A percentile compares a stretch with the other conserved stretches of the same genome.
phyloP scores from a whole-genome alignment of 2,113 vertebrate species.

The Telmatochromis sp. region DNA sequence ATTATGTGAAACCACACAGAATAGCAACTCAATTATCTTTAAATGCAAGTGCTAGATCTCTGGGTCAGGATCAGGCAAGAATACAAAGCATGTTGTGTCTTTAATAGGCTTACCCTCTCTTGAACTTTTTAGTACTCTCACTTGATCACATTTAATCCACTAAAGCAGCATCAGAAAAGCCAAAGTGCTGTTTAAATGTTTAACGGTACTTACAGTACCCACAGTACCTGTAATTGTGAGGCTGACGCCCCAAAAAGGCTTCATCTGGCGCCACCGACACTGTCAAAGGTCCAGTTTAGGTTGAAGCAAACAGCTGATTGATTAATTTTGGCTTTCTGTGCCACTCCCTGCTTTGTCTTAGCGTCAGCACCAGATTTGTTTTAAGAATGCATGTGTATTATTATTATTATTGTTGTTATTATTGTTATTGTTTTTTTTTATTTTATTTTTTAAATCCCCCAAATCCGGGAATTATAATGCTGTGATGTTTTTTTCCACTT shows the following conservation, averaged over 20 bases:
- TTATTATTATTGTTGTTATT: not conserved
- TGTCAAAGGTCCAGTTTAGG: not conserved
- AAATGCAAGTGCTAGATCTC: not conserved
- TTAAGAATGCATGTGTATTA: not conserved
- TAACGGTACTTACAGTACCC: not conserved
- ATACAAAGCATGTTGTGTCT: slow-evolving; percentile 2
- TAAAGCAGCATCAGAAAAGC: not conserved
- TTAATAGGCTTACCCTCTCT: not conserved
- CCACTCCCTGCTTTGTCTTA: not conserved
- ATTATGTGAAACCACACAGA: not conserved
- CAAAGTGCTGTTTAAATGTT: not conserved
- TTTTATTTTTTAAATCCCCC: not conserved
- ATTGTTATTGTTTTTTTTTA: accelerated
- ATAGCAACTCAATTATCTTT: not conserved
- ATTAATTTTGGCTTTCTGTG: not conserved
- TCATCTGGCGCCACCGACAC: not conserved
- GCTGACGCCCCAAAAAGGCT: not conserved
- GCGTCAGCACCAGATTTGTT: not conserved
- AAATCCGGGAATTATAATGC: not conserved
- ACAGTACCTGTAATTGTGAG: not conserved
- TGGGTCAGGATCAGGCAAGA: not conserved
- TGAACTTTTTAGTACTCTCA: not conserved
- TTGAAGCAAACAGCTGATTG: not conserved
- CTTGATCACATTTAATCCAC: not conserved
- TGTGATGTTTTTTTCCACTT: not conserved